phyloP scores from a whole-genome alignment of 2,113 vertebrate species.

The Bubo bubo region DNA sequence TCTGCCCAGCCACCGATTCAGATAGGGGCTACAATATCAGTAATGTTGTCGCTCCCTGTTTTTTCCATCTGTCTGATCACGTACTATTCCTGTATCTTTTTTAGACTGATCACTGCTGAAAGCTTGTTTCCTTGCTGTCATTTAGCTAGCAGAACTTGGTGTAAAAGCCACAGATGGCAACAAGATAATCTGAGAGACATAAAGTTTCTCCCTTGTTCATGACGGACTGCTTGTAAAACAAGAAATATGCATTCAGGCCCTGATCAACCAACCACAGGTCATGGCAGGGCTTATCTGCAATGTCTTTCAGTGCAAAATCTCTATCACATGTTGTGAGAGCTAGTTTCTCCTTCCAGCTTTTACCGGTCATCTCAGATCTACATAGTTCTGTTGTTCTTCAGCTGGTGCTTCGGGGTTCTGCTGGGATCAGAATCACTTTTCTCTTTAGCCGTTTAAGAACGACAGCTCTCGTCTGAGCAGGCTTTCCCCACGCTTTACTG shows the following conservation, averaged over 20 bases:
- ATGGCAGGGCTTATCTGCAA: neutral
- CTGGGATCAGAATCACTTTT: neutral
- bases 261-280: neutral
- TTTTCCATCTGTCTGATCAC: neutral
- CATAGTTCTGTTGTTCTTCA: neutral
- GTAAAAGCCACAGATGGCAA: neutral
- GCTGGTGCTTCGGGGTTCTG: neutral
- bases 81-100: neutral
- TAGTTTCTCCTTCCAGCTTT: neutral
- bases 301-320: neutral
- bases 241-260: rapidly evolving
- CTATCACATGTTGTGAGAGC: neutral
- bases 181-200: neutral
- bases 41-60: rapidly evolving
- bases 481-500: neutral
- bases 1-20: neutral
- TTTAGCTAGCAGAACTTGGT: neutral
- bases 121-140: neutral
- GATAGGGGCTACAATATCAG: neutral
- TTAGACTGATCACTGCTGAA: neutral
- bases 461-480: neutral
- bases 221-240: neutral
- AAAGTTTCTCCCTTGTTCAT: neutral
- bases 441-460: neutral
- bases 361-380: neutral